Evolutionary conservation across 2,797 vertebrate species (phyloP), one percentile per base, ranked within the genome.

Genomic region (Platyrinchus mystaceus): DNA sequence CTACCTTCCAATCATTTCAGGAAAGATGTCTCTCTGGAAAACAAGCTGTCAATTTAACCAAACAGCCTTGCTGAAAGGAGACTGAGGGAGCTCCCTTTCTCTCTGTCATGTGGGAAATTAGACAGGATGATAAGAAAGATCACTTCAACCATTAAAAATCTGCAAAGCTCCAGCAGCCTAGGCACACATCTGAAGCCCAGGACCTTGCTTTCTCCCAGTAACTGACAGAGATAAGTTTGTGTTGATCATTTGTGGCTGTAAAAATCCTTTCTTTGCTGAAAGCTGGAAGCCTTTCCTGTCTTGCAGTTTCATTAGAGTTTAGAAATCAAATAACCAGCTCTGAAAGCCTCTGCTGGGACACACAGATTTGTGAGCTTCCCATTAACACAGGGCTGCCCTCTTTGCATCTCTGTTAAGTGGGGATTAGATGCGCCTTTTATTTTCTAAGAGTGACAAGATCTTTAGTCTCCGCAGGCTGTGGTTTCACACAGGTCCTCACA

Each of bases 261-360:
- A 87, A 85, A 93, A 73, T 77, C 62, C 26, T 71, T 71, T 68
- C 37, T 39, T 80, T 71, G 53, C 63, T 88, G 76, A 91, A 91
- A 71, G 56, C 16, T 0, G 0, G 34, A 75, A 89, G 17, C 28
- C 55, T 84, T 88, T 84, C 36, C 27, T 43, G 32, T 78, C 67
- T 75, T 0, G 0, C 10, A 18, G 21, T 85, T 87, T 52, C 43
- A 56, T 76, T 67, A 78, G 30, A 73, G 28, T 56, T 85, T 56
- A 63, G 59, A 93, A 94, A 87, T 89, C 79, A 91, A 95, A 63
- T 44, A 60, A 34, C 6, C 30, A 90, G 32, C 53, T 83, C 75
- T 81, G 50, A 78, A 87, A 52, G 18, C 3, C 0, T 58, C 68
- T 90, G 30, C 78, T 78, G 55, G 58, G 37, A 44, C 30, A 55